Evolutionary conservation across 2,888 invertebrate genomes (phyloP).

Genomic region (Halocaridina rubra): DNA sequence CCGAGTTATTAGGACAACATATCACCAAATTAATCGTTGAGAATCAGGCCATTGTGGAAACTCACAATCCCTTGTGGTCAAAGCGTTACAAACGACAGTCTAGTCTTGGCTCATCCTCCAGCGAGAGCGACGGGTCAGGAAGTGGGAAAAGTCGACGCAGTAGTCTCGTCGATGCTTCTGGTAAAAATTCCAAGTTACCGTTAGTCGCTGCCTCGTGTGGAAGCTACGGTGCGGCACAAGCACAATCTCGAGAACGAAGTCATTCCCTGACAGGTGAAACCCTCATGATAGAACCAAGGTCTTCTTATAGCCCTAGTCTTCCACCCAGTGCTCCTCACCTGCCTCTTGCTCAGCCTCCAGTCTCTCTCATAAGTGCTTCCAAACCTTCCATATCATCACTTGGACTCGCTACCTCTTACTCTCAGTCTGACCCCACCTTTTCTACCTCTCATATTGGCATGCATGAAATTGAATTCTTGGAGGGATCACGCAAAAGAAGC

Average conservation of each 20-base stretch:
- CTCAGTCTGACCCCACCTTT: slow-evolving; percentile 46
- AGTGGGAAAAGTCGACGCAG: slow-evolving; percentile 30
- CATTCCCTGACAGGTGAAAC: slow-evolving; percentile 39
- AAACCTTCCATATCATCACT: slow-evolving; percentile 60
- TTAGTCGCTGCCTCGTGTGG: neutral
- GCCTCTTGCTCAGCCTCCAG: slow-evolving; percentile 54
- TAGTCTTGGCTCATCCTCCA: slow-evolving; percentile 56
- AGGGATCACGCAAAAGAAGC: slow-evolving; percentile 34
- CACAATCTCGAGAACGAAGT: slow-evolving; percentile 33
- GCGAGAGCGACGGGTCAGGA: slow-evolving; percentile 57
- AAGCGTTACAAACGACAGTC: slow-evolving; percentile 55
- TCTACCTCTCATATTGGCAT: slow-evolving; percentile 24
- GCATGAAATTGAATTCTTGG: slow-evolving; percentile 9
- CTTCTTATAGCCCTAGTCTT: slow-evolving; percentile 56
- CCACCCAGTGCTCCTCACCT: slow-evolving; percentile 48
- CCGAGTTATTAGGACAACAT: slow-evolving; percentile 60
- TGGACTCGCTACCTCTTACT: slow-evolving; percentile 57
- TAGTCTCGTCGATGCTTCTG: slow-evolving; percentile 27
- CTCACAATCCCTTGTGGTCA: slow-evolving; percentile 57
- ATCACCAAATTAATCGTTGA: slow-evolving; percentile 62
- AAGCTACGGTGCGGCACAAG: neutral
- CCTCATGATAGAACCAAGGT: slow-evolving; percentile 31
- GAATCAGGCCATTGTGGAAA: slow-evolving; percentile 60
- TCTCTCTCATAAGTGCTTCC: slow-evolving; percentile 50
- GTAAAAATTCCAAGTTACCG: slow-evolving; percentile 31